phyloP scores from a whole-genome alignment of 2,797 vertebrate genomes.

The Dryobates pubescens region DNA sequence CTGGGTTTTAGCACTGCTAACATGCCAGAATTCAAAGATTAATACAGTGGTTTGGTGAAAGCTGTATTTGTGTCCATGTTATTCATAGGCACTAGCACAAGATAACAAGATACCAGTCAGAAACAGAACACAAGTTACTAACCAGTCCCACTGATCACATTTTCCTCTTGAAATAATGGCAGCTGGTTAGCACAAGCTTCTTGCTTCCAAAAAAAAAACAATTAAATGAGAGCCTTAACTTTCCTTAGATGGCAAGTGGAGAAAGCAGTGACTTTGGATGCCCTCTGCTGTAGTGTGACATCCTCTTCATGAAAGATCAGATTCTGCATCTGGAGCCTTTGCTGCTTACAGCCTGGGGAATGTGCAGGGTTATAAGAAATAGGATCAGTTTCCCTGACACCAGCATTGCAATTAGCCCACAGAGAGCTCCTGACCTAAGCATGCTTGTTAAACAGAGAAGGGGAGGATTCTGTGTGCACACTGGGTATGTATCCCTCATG shows the following conservation, averaged over 20 bases:
- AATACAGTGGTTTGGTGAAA: not conserved
- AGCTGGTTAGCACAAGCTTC: constrained; percentile 1
- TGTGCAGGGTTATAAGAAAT: not conserved
- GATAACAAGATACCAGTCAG: not conserved
- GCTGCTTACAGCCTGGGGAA: not conserved
- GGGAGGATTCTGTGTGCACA: not conserved
- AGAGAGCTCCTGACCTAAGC: not conserved
- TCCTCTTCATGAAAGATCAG: not conserved
- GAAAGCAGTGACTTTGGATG: rapidly evolving
- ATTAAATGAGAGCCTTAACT: not conserved
- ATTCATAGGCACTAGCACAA: not conserved
- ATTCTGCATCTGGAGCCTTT: not conserved
- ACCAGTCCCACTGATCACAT: too few species aligned
- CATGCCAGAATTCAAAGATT: not conserved
- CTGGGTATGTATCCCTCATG: rapidly evolving
- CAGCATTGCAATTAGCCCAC: not conserved
- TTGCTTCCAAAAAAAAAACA: not conserved
- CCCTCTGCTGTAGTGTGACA: not conserved
- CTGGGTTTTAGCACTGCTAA: not conserved
- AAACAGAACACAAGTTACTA: not conserved
- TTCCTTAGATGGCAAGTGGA: not conserved
- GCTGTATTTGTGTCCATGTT: not conserved
- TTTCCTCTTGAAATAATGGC: not conserved
- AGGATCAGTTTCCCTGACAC: not conserved
- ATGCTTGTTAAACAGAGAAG: not conserved